Base-by-base conservation (phyloP, 2,113 vertebrate genomes). In the Porphyrio hochstetteri region DNA sequence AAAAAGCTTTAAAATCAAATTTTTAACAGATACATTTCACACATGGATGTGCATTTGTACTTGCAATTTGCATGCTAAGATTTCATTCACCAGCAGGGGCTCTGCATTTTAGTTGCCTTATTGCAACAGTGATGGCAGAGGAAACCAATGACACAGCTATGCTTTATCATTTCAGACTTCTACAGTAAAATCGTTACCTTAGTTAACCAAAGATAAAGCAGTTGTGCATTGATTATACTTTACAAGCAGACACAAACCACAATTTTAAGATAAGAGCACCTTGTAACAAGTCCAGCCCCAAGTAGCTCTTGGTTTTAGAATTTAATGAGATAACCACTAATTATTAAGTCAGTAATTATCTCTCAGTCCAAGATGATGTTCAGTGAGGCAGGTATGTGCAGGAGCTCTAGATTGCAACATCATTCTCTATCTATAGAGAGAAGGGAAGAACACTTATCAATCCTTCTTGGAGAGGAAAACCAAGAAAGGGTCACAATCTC, bases 331-430 rank as follows among this genome's bases (percentile, higher is more conserved):
- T 97, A 97, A 97, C 98, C 95, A 94, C 97, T 92, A 90, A 46
- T 46, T 46, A 46, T 48, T 94, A 94, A 82, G 96, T 98, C 96
- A 98, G 97, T 98, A 98, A 98, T 98, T 98, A 98, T 98, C 97
- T 98, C 96, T 93, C 97, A 95, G 90, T 91, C 64, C 21, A 7
- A 88, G 67, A 91, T 95, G 52, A 96, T 82, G 88, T 38, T 97
- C 96, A 97, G 96, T 78, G 84, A 97, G 95, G 87, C 50, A 4
- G 13, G 24, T 60, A 83, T 31, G 56, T 82, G 82, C 59, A 95
- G 84, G 93, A 96, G 53, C 76, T 94, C 90, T 92, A 77, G 78
- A 65, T 1, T 81, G 82, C 82, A 92, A 76, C 17, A 46, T 38
- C 59, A 31, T 70, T 96, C 76, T 93, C 83, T 80, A 88, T 80